A percentile compares a stretch with the other conserved stretches of the same genome.
These are phyloP conservation scores for Eutrigla gurnardus DNA, from an alignment of 2,797 vertebrate genomes.

Conservation along the genomic window DNA sequence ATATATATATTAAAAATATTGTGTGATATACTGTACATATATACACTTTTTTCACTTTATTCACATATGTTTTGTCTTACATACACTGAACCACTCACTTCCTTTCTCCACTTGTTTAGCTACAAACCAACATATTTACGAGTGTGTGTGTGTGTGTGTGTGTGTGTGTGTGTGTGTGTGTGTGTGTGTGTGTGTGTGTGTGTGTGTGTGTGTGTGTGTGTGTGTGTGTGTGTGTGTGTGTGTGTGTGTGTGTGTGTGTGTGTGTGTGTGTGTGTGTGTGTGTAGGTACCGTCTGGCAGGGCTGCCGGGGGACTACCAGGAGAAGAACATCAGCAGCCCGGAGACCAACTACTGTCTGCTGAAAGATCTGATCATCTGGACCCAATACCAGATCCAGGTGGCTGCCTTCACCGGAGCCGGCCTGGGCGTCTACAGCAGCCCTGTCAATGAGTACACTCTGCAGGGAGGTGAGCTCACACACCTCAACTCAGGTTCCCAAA, in stretches of 20 bases:
- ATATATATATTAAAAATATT: background rate
- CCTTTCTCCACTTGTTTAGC: constrained; percentile 1
- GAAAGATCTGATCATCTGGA: constrained; percentile 97
- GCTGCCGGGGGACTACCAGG: constrained; percentile 93
- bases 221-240: background rate
- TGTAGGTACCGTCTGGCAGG: constrained; percentile 94
- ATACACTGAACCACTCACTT: background rate
- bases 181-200: constrained; percentile 41
- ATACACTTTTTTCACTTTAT: background rate
- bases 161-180: constrained; percentile 41
- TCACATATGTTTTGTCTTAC: background rate
- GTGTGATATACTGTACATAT: background rate
- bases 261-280: constrained; percentile 36
- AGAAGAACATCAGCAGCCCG: constrained; percentile 94
- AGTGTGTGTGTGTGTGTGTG: constrained; percentile 7
- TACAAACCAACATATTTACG: constrained; percentile 12
- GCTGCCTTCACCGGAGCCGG: constrained; percentile 95
- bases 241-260: constrained; percentile 13
- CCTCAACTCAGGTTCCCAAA: background rate
- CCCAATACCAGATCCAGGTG: constrained; percentile 98
- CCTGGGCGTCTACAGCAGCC: constrained; percentile 91
- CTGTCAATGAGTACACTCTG: constrained; percentile 93
- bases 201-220: too few species aligned
- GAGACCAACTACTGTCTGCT: constrained; percentile 97
- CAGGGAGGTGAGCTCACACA: constrained; percentile 91